Conservation (phyloP, 2,113 vertebrate species). For the Sula dactylatra region DNA sequence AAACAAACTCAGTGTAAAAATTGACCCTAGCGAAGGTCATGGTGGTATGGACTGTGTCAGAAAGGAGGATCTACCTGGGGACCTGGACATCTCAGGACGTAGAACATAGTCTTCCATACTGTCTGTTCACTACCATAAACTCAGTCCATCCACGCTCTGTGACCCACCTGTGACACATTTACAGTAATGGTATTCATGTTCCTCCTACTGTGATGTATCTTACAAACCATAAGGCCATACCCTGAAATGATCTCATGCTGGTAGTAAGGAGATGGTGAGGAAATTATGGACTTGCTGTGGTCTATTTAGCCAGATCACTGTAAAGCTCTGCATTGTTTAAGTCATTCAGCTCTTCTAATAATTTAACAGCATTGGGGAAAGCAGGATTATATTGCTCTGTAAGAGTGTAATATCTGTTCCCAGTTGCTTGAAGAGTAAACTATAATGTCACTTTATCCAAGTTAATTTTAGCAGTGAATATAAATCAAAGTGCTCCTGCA, state of each 20-base stretch:
- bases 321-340: constrained; percentile 17
- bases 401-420: neutral
- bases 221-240: neutral
- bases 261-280: neutral
- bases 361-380: neutral
- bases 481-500: constrained; percentile 19
- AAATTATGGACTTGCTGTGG: neutral
- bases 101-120: neutral
- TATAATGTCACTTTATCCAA: constrained; percentile 2
- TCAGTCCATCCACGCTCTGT: neutral
- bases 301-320: neutral
- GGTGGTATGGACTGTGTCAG: neutral
- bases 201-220: neutral
- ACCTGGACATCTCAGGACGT: neutral
- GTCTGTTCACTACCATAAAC: neutral
- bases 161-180: neutral
- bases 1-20: neutral
- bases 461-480: constrained; percentile 25
- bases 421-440: constrained; percentile 16
- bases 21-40: neutral
- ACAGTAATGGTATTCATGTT: neutral
- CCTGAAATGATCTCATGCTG: neutral
- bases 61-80: neutral
- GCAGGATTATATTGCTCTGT: neutral
- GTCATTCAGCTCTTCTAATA: neutral